Evolutionary conservation across 2,888 invertebrate species (phyloP).

Genomic region (Machimus atricapillus): DNA sequence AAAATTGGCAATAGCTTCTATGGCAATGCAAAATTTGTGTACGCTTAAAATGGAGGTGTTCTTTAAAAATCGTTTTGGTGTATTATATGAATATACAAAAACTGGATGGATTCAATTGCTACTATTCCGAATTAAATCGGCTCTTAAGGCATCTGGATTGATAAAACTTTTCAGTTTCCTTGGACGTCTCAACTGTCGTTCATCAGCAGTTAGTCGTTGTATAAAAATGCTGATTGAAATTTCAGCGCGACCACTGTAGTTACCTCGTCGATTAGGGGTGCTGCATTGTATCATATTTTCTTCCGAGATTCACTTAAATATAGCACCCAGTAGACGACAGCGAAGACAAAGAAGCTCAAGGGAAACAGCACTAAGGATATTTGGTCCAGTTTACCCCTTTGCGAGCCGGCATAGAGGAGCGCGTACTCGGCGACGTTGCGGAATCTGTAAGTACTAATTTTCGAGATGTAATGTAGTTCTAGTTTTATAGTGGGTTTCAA

Average conservation of each 20-base stretch:
- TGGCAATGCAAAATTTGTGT: not conserved
- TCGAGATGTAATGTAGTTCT: not conserved
- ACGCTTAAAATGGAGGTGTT: not conserved
- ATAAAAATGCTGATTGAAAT: not conserved
- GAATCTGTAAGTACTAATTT: conserved; percentile 54
- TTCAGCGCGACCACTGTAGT: not conserved
- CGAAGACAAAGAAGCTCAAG: conserved; percentile 67
- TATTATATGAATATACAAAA: not conserved
- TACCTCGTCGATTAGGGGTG: not conserved
- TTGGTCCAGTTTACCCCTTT: conserved; percentile 68
- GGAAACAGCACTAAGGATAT: conserved; percentile 70
- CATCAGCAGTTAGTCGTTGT: not conserved
- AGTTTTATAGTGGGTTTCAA: not conserved
- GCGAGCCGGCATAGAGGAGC: conserved; percentile 70
- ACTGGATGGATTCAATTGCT: not conserved
- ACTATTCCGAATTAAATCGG: not conserved
- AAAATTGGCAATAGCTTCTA: not conserved
- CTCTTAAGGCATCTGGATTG: not conserved
- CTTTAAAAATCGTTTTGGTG: not conserved
- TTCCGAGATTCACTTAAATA: conserved; percentile 67
- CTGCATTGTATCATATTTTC: conserved; percentile 51
- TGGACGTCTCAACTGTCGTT: not conserved
- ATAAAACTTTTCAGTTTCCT: not conserved
- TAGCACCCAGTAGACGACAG: conserved; percentile 69
- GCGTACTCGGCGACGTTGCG: conserved; percentile 64